Conservation (phyloP, 2,113 vertebrate genomes). For the Orthonyx spaldingii region DNA sequence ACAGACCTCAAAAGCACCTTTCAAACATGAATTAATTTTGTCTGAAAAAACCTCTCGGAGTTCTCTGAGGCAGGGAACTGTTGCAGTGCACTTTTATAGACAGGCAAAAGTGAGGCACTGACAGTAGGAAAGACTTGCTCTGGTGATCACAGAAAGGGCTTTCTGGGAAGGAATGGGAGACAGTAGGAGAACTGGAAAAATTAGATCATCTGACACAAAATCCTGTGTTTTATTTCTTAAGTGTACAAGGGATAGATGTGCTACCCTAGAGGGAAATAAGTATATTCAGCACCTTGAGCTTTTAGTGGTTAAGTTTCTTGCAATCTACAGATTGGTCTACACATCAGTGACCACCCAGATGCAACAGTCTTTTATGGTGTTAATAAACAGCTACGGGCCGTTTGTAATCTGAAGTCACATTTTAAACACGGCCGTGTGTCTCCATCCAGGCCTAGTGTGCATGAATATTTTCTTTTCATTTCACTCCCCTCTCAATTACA, state of each 20-base stretch:
- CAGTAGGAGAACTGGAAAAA: not conserved
- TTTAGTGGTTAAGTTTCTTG: not conserved
- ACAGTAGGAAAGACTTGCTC: not conserved
- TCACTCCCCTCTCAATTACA: constrained; percentile 2
- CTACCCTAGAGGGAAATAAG: not conserved
- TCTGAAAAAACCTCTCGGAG: not conserved
- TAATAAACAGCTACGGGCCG: not conserved
- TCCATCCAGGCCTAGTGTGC: not conserved
- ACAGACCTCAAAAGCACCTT: constrained; percentile 14
- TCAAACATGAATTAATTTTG: constrained; percentile 28
- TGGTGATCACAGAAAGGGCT: not conserved
- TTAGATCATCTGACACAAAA: not conserved
- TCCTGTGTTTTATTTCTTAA: not conserved
- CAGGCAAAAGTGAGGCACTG: not conserved
- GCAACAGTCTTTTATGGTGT: not conserved
- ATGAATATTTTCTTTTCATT: constrained; percentile 34
- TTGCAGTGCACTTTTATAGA: not conserved
- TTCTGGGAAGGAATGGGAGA: not conserved
- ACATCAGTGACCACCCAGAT: constrained; percentile 1
- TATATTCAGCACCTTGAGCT: not conserved
- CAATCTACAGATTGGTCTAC: not conserved
- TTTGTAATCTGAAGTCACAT: not conserved
- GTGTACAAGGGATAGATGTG: not conserved
- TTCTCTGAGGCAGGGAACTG: not conserved
- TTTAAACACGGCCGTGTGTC: not conserved